Conservation (phyloP, 2,888 invertebrate species). For the Apamea epomidion region DNA sequence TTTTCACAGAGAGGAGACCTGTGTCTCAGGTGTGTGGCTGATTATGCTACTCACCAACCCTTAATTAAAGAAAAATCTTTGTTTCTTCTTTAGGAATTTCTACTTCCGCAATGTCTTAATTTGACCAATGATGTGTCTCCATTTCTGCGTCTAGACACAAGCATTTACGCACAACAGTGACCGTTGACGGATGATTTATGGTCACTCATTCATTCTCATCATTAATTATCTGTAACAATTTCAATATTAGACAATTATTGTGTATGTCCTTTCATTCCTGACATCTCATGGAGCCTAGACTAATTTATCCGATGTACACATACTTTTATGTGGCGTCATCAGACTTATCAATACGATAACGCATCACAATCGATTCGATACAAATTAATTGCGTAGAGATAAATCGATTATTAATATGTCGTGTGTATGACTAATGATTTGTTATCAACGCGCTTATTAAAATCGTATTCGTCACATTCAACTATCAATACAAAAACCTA, state of each 20-base stretch:
- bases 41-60: too few relatives aligned
- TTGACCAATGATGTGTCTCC: background rate
- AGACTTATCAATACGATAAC: constrained; percentile 14
- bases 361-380: constrained; percentile 24
- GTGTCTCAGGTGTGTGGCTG: background rate
- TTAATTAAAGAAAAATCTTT: too few relatives aligned
- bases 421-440: constrained; percentile 11
- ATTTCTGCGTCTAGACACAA: background rate
- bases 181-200: constrained; percentile 2
- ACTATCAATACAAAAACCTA: background rate
- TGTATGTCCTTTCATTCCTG: background rate
- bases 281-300: background rate
- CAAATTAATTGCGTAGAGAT: constrained; percentile 17
- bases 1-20: background rate
- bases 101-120: background rate
- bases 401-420: constrained; percentile 14
- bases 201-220: background rate
- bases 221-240: background rate
- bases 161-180: background rate
- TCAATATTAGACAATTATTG: constrained; percentile 8
- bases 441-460: constrained; percentile 15
- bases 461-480: constrained; percentile 1
- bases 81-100: background rate
- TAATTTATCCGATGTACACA: background rate
- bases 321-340: constrained; percentile 11